Evolutionary conservation across 2,797 vertebrate genomes (phyloP).

Genomic region (Bufotes viridis): DNA sequence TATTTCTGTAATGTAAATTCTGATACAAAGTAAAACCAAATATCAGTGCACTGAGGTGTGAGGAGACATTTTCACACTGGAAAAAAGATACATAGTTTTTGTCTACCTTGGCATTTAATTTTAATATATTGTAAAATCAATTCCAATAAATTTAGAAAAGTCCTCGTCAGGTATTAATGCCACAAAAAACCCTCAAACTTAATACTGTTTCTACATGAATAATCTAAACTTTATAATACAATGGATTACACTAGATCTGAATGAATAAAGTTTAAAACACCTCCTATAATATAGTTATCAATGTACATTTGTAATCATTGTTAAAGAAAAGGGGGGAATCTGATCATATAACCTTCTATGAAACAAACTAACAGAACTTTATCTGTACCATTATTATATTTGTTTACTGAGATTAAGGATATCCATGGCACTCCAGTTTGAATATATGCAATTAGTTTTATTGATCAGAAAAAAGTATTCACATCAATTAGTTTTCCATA

Average conservation of each 20-base stretch:
- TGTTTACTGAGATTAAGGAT: no score
- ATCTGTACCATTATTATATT: no score
- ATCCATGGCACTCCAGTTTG: no score
- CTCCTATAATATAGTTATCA: neutral
- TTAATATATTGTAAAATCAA: conserved; percentile 26
- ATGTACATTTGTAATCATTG: neutral
- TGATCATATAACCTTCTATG: no score
- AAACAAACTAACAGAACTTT: no score
- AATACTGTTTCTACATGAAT: conserved; percentile 24
- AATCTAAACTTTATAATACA: conserved; percentile 1
- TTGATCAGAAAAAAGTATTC: no score
- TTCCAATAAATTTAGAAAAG: neutral
- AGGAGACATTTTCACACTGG: conserved; percentile 17
- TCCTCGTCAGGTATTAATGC: neutral
- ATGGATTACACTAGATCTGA: neutral
- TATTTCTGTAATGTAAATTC: conserved; percentile 15
- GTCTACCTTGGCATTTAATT: conserved; percentile 45
- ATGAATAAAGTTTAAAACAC: neutral
- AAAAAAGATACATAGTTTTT: conserved; percentile 5
- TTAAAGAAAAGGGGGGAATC: no score
- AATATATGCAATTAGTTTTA: no score
- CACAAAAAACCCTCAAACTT: neutral
- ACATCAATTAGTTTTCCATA: no score
- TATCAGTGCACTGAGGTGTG: conserved; percentile 40
- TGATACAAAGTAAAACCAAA: conserved; percentile 22